A percentile compares a stretch with the other conserved stretches of the same genome.
phyloP scores from a whole-genome alignment of 2,888 invertebrate species.

The Anaspis maculata region DNA sequence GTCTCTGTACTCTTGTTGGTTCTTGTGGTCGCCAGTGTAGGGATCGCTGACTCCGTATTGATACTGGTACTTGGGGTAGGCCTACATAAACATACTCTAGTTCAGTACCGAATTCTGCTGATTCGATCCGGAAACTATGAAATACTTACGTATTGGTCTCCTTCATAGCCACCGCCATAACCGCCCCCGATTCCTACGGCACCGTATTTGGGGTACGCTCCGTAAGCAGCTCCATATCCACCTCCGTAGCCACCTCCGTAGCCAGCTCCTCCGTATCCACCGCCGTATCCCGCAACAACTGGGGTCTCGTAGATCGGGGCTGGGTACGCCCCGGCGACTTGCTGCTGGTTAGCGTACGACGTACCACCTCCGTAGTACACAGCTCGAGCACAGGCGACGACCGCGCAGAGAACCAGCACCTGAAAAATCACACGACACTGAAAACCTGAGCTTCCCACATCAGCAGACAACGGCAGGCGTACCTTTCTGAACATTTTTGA shows the following conservation, averaged over 20 bases:
- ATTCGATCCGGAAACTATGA: too few relatives aligned
- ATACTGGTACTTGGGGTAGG: constrained; percentile 12
- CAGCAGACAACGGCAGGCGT: too few relatives aligned
- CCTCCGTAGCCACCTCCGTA: background rate
- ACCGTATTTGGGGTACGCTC: constrained; percentile 5
- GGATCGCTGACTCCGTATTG: constrained; percentile 10
- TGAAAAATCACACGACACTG: too few relatives aligned
- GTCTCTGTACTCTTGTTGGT: constrained; percentile 9
- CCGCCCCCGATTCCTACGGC: constrained; percentile 3
- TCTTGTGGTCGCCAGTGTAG: constrained; percentile 10
- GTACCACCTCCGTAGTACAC: too few relatives aligned
- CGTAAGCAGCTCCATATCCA: background rate
- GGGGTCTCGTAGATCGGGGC: background rate
- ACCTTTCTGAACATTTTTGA: too few relatives aligned
- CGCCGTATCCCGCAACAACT: background rate
- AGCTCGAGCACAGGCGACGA: too few relatives aligned
- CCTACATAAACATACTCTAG: constrained; percentile 4
- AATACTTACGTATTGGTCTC: constrained; percentile 9
- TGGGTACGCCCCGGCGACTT: too few relatives aligned
- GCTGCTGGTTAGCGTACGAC: too few relatives aligned
- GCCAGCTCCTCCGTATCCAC: background rate
- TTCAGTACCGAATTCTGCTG: too few relatives aligned
- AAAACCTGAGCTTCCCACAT: too few relatives aligned
- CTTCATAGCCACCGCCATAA: constrained; percentile 3
- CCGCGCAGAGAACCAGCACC: too few relatives aligned